These are phyloP conservation scores for Parelbella ahira DNA, from an alignment of 2,888 invertebrate genomes.

Conservation along the genomic window DNA sequence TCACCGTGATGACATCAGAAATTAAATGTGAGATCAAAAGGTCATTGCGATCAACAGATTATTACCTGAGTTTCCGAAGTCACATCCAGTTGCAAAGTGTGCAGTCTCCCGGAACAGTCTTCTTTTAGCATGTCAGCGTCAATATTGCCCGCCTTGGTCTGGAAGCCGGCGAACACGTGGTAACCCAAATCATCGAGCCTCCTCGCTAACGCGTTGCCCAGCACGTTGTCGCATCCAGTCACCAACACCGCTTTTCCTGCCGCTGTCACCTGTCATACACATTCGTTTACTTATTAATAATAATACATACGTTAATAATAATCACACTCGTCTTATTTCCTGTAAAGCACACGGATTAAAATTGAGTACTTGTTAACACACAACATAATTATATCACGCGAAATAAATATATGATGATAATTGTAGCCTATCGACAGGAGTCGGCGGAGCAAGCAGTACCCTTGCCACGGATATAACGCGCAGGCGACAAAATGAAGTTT, in stretches of 20 bases:
- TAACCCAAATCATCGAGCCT: constrained; percentile 91
- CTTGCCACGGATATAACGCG: not conserved
- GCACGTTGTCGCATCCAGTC: constrained; percentile 90
- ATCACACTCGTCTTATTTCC: too few species aligned
- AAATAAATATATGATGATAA: too few species aligned
- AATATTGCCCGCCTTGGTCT: constrained; percentile 83
- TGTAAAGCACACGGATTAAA: too few species aligned
- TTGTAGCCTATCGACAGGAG: too few species aligned
- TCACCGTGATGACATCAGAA: too few species aligned
- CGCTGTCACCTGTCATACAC: constrained; percentile 83
- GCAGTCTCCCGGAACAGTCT: constrained; percentile 86
- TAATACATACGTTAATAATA: too few species aligned
- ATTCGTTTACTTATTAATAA: not conserved
- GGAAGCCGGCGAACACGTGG: constrained; percentile 93
- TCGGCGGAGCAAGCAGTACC: too few species aligned
- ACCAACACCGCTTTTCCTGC: constrained; percentile 91
- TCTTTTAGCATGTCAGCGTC: constrained; percentile 88
- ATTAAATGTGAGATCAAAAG: too few species aligned
- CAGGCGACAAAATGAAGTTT: constrained; percentile 60
- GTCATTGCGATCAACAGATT: too few species aligned
- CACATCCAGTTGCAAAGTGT: constrained; percentile 89
- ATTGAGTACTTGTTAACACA: too few species aligned
- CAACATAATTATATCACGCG: too few species aligned
- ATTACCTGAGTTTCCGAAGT: constrained; percentile 88
- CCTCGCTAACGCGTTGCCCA: constrained; percentile 87